Percentiles rank a stretch among this genome's conserved stretches.
Conservation (phyloP, 2,888 invertebrate species). For the Tetragonisca angustula region DNA sequence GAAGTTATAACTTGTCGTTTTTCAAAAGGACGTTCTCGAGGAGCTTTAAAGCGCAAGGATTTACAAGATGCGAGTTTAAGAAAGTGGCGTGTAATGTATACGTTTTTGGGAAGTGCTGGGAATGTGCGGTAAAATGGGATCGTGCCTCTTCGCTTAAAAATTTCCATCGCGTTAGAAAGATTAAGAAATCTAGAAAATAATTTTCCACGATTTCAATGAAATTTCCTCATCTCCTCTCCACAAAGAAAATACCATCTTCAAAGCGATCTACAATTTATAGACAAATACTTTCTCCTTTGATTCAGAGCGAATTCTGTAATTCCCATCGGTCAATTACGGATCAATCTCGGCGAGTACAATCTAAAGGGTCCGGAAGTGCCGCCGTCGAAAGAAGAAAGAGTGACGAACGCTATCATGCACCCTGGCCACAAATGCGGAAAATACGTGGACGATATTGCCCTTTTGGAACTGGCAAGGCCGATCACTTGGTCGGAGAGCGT, state of each 20-base stretch:
- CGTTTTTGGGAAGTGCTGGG: no score
- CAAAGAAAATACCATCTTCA: background rate
- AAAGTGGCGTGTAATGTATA: no score
- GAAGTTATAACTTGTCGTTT: conserved; percentile 47
- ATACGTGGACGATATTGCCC: conserved; percentile 89
- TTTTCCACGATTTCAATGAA: background rate
- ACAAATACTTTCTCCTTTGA: background rate
- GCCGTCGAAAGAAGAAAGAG: conserved; percentile 84
- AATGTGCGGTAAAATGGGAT: background rate
- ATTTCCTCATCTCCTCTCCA: background rate
- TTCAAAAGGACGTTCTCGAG: conserved; percentile 13
- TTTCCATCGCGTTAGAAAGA: background rate
- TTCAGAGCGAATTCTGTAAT: conserved; percentile 88
- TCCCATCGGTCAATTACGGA: conserved; percentile 88
- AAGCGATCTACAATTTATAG: background rate
- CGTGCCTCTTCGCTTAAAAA: background rate
- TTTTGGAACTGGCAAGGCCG: conserved; percentile 88
- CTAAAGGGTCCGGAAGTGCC: conserved; percentile 86
- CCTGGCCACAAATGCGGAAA: conserved; percentile 89
- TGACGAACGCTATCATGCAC: conserved; percentile 88
- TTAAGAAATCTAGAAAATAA: background rate
- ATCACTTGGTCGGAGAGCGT: conserved; percentile 89
- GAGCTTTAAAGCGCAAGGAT: background rate
- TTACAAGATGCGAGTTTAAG: background rate
- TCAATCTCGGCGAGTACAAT: conserved; percentile 90